Base-by-base conservation (phyloP, 2,888 invertebrate genomes). In the Xylophagus ater region DNA sequence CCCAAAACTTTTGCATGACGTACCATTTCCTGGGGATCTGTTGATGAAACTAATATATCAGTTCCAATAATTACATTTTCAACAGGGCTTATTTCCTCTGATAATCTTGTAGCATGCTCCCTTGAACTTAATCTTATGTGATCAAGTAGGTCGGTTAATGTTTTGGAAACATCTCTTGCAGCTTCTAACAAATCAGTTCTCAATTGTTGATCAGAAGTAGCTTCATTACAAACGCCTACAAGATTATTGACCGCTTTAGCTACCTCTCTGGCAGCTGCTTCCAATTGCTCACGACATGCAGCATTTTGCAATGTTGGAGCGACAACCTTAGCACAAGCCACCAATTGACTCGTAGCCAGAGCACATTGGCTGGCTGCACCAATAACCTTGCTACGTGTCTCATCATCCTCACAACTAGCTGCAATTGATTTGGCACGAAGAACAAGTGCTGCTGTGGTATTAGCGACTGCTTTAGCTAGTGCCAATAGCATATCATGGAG, bases 341-440 rank as follows among this genome's bases (percentile, higher is more conserved):
- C 97, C 3, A 98, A 72, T 57, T 97, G 96, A 26, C 96, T 96
- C 4, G 98, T 97, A 5, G 96, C 92, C 28, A 97, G 69, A 1
- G 98, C 98, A 61, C 94, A 94, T 60, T 93, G 85, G 0, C 96
- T 96, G 2, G 98, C 98, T 0, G 93, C 88, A 1, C 88, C 86
- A 51, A 99, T 96, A 32, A 97, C 90, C 52, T 58, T 56, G 49
- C 63, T 63, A 5, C 64, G 55, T 2, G 59, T 59, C 19, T 65
- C 62, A 25, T 64, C 64, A 51, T 86, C 85, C 33, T 77, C 75
- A 56, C 85, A 85, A 49, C 86, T 86, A 1, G 88, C 86, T 0
- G 97, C 94, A 46, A 97, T 93, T 53, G 88, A 87, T 70, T 97
- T 96, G 0, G 97, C 96, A 58, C 90, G 88, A 38, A 97, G 72